Conservation (phyloP, 1,140 invertebrate species). For the Cataglyphis hispanica region DNA sequence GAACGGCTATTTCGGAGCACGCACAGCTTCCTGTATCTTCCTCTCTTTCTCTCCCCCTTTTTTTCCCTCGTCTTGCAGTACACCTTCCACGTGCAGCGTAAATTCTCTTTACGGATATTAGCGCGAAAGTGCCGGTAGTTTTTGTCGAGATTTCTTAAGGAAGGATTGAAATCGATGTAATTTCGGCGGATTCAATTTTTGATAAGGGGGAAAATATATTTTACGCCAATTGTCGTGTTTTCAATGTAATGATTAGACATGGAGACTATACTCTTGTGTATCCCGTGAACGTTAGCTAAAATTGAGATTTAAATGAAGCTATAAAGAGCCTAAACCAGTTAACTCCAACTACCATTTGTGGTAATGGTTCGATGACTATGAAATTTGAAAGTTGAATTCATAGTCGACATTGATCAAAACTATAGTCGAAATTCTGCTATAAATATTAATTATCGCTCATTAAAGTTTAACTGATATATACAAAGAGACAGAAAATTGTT, state of each 20-base stretch:
- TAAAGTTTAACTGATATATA: not conserved
- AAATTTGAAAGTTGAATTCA: not conserved
- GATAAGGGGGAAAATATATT: not conserved
- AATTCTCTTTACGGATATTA: conserved; percentile 51
- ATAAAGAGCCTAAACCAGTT: not conserved
- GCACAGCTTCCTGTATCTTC: not conserved
- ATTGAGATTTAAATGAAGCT: not conserved
- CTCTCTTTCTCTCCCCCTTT: not conserved
- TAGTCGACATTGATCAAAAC: not conserved
- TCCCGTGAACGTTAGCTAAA: not conserved
- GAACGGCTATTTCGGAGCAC: conserved; percentile 63
- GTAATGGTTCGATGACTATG: not conserved
- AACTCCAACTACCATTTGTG: not conserved
- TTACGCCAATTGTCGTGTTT: not conserved
- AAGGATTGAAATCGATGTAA: conserved; percentile 26
- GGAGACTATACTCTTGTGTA: not conserved
- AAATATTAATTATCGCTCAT: not conserved
- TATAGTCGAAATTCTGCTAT: not conserved
- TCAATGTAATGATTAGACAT: not conserved
- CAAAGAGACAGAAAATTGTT: conserved; percentile 21
- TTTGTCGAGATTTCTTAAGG: conserved; percentile 27
- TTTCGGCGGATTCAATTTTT: conserved; percentile 39
- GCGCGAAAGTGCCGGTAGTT: conserved; percentile 27
- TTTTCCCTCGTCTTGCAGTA: conserved; percentile 5
- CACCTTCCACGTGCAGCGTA: conserved; percentile 16